phyloP scores from a whole-genome alignment of 2,888 invertebrate species.

The Dryococelus australis region DNA sequence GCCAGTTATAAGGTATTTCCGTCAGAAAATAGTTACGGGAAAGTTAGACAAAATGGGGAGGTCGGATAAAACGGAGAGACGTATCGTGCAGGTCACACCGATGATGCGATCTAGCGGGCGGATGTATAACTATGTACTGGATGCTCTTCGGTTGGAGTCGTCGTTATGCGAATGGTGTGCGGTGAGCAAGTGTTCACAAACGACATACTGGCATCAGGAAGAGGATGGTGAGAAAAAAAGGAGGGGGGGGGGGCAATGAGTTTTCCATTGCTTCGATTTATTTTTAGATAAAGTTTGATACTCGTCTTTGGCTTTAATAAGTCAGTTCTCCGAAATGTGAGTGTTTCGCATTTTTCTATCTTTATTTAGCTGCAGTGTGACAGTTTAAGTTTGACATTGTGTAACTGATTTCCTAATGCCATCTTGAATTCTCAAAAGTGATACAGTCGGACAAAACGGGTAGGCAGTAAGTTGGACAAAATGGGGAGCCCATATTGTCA shows the following conservation, averaged over 20 bases:
- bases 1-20: too few species aligned
- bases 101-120: not conserved
- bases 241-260: too few species aligned
- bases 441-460: not conserved
- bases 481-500: not conserved
- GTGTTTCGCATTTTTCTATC: not conserved
- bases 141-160: not conserved
- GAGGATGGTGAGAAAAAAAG: too few species aligned
- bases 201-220: too few species aligned
- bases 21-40: not conserved
- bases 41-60: not conserved
- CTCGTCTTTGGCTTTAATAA: not conserved
- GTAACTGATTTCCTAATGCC: not conserved
- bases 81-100: not conserved
- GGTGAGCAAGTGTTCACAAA: not conserved
- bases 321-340: not conserved
- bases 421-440: not conserved
- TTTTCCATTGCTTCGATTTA: not conserved
- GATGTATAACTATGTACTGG: not conserved
- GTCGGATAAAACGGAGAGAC: not conserved
- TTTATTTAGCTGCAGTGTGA: not conserved
- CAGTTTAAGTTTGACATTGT: not conserved
- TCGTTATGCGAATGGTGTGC: not conserved
- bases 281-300: not conserved
- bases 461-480: not conserved